These are phyloP conservation scores for Pollachius pollachius DNA, from an alignment of 2,113 vertebrate species.

Conservation along the genomic window DNA sequence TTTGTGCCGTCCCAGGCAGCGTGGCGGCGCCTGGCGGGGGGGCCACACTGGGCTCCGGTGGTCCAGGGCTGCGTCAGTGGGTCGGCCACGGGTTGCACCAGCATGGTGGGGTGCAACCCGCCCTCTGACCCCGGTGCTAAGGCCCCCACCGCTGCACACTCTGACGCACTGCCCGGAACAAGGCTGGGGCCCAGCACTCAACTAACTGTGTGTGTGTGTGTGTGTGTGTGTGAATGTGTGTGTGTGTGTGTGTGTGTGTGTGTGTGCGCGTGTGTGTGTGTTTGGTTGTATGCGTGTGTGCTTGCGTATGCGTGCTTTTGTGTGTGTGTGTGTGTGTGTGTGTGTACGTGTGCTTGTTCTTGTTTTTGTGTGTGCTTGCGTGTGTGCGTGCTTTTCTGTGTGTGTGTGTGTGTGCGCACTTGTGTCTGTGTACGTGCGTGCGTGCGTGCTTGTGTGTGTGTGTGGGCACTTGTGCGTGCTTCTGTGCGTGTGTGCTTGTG, in stretches of 20 bases:
- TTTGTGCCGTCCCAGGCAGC: slow-evolving; percentile 44
- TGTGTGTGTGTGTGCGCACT: slow-evolving; percentile 1
- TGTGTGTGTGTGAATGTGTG: slow-evolving; percentile 8
- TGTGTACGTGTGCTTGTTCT: too few relatives aligned
- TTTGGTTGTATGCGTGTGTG: background rate
- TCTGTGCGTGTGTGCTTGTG: slow-evolving; percentile 5
- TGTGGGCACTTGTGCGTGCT: slow-evolving; percentile 12
- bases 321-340: too few relatives aligned
- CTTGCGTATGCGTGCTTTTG: too few relatives aligned
- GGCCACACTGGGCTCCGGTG: slow-evolving; percentile 6
- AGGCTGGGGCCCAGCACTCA: background rate
- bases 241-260: slow-evolving; percentile 17
- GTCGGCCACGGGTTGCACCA: slow-evolving; percentile 3
- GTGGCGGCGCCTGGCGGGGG: slow-evolving; percentile 9
- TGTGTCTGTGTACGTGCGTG: background rate
- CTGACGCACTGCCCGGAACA: slow-evolving; percentile 9
- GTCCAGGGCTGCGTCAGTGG: slow-evolving; percentile 17
- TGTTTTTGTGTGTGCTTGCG: background rate
- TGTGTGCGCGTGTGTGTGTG: slow-evolving; percentile 5
- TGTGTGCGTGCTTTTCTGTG: background rate
- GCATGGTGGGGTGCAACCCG: slow-evolving; percentile 11
- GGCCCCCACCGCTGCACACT: slow-evolving; percentile 16
- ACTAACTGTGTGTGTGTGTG: slow-evolving; percentile 14
- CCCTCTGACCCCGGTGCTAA: too few relatives aligned
- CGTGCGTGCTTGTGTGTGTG: slow-evolving; percentile 18